phyloP scores from a whole-genome alignment of 2,888 invertebrate genomes.

The Mechanitis mazaeus region DNA sequence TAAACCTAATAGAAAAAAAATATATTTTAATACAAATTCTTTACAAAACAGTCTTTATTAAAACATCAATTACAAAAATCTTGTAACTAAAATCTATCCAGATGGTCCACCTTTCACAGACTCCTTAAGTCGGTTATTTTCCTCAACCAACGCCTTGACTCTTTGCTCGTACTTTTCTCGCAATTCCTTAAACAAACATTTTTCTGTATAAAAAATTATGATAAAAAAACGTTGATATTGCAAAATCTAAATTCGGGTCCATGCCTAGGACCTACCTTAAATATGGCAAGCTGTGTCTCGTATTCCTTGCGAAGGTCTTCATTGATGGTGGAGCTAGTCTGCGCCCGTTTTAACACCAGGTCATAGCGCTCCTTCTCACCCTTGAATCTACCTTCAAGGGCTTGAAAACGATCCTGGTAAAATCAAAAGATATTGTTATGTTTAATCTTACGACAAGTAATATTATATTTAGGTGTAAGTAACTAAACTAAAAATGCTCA shows the following conservation, averaged over 20 bases:
- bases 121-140: slow-evolving; percentile 66
- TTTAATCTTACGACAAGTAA: neutral
- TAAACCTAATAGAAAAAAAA: no score
- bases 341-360: slow-evolving; percentile 82
- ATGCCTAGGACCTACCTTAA: slow-evolving; percentile 60
- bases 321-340: slow-evolving; percentile 83
- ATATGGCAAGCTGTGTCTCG: slow-evolving; percentile 84
- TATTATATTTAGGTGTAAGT: no score
- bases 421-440: neutral
- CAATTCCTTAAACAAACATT: slow-evolving; percentile 68
- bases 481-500: no score
- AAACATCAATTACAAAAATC: neutral
- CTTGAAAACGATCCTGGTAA: slow-evolving; percentile 78
- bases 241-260: no score
- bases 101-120: slow-evolving; percentile 21
- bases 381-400: slow-evolving; percentile 82
- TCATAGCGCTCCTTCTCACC: slow-evolving; percentile 84
- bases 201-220: neutral
- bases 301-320: slow-evolving; percentile 86
- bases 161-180: slow-evolving; percentile 82
- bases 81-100: slow-evolving; percentile 11
- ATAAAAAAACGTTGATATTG: no score
- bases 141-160: slow-evolving; percentile 73
- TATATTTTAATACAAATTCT: slow-evolving; percentile 9
- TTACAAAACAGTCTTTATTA: slow-evolving; percentile 21